These are phyloP conservation scores for Ornithoptera priamus DNA, from an alignment of 2,888 invertebrate genomes.

Conservation along the genomic window DNA sequence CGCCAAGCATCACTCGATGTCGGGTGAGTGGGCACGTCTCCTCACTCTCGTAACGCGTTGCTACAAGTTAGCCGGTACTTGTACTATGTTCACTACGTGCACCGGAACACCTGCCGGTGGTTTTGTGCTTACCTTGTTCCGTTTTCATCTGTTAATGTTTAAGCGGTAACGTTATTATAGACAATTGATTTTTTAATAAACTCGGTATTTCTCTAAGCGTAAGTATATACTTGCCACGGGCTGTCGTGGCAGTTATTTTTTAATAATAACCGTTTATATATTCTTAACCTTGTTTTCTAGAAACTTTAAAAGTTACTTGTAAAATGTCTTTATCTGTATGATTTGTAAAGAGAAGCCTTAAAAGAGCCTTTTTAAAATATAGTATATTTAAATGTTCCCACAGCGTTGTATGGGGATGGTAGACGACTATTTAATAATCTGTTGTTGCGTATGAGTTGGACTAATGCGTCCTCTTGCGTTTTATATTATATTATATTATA, in stretches of 20 bases:
- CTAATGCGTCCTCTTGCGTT: background rate
- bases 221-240: background rate
- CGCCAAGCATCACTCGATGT: too few species aligned
- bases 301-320: background rate
- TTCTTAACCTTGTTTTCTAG: background rate
- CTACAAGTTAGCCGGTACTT: background rate
- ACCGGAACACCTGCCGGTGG: too few species aligned
- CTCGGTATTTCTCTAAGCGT: background rate
- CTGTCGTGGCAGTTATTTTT: background rate
- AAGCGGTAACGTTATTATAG: background rate
- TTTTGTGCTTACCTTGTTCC: background rate
- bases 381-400: conserved; percentile 8
- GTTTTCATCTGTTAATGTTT: background rate
- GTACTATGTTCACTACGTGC: background rate
- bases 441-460: background rate
- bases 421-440: background rate
- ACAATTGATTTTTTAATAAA: background rate
- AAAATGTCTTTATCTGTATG: background rate
- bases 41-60: too few species aligned
- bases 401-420: background rate
- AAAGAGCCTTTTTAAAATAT: conserved; percentile 28
- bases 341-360: conserved; percentile 28
- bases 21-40: too few species aligned
- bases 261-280: background rate
- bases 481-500: background rate